Conservation (phyloP, 2,797 vertebrate species). For the Oreochromis grahami region DNA sequence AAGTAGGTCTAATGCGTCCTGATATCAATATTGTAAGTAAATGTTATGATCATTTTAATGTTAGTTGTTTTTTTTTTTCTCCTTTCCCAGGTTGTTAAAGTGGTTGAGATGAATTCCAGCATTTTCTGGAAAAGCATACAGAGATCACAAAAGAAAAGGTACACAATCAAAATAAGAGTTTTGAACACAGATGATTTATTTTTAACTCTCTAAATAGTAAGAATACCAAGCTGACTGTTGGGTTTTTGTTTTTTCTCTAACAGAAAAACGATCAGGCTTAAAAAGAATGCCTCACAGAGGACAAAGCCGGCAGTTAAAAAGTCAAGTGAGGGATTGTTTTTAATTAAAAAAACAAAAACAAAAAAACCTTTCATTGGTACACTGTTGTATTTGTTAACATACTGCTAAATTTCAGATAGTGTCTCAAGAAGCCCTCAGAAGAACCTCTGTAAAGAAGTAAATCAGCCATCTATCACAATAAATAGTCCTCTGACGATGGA, state of each 20-base stretch:
- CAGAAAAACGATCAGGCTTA: not conserved
- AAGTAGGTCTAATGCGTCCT: not conserved
- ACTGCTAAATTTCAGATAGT: not conserved
- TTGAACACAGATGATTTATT: not conserved
- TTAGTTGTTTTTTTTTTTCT: accelerated
- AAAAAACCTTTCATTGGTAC: not conserved
- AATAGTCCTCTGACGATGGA: not conserved
- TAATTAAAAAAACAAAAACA: not conserved
- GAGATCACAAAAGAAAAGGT: not conserved
- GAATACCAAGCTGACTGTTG: not conserved
- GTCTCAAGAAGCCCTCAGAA: not conserved
- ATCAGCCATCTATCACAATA: not conserved
- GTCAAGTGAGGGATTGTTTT: not conserved
- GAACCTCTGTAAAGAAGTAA: not conserved
- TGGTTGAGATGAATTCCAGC: not conserved
- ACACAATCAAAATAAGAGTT: not conserved
- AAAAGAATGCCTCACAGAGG: not conserved
- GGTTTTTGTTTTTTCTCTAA: not conserved
- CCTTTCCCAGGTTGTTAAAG: not conserved
- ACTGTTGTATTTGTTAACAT: not conserved
- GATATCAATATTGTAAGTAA: not conserved
- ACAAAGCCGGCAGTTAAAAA: not conserved
- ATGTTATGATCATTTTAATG: not conserved
- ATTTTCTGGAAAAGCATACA: not conserved
- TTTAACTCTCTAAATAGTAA: not conserved